These are phyloP conservation scores for Nematopogon swammerdamellus DNA, from an alignment of 2,888 invertebrate genomes.

Conservation along the genomic window DNA sequence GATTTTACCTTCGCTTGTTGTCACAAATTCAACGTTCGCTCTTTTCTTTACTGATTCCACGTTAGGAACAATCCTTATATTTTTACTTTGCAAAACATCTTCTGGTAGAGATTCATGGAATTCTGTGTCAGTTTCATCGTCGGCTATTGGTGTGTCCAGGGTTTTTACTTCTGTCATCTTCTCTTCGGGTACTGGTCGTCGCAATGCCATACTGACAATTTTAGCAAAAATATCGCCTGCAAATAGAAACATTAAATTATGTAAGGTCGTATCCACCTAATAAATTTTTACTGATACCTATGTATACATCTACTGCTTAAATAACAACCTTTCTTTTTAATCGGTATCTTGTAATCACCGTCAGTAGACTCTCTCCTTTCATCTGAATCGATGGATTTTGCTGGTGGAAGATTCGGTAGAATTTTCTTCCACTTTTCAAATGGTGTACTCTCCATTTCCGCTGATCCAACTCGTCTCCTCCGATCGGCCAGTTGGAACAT, in stretches of 20 bases:
- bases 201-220: conserved; percentile 56
- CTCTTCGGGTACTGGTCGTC: conserved; percentile 60
- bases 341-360: conserved; percentile 21
- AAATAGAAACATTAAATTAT: conserved; percentile 8
- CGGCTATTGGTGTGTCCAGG: conserved; percentile 29
- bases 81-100: conserved; percentile 55
- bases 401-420: conserved; percentile 55
- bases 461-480: conserved; percentile 49
- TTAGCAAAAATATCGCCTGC: conserved; percentile 55
- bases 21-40: conserved; percentile 25
- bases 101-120: conserved; percentile 69
- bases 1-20: not conserved
- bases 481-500: conserved; percentile 86
- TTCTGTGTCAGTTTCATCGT: conserved; percentile 67
- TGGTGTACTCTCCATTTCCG: conserved; percentile 60
- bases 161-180: not conserved
- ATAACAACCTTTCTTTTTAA: conserved; percentile 41
- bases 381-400: conserved; percentile 55
- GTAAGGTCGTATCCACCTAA: too few relatives aligned
- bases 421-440: conserved; percentile 70
- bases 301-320: too few relatives aligned
- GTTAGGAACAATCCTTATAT: conserved; percentile 27
- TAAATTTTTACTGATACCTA: too few relatives aligned
- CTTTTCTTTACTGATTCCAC: conserved; percentile 21
- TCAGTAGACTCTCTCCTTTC: conserved; percentile 27